Base-by-base conservation (phyloP, 2,113 vertebrate species). In the Xiphias gladius region DNA sequence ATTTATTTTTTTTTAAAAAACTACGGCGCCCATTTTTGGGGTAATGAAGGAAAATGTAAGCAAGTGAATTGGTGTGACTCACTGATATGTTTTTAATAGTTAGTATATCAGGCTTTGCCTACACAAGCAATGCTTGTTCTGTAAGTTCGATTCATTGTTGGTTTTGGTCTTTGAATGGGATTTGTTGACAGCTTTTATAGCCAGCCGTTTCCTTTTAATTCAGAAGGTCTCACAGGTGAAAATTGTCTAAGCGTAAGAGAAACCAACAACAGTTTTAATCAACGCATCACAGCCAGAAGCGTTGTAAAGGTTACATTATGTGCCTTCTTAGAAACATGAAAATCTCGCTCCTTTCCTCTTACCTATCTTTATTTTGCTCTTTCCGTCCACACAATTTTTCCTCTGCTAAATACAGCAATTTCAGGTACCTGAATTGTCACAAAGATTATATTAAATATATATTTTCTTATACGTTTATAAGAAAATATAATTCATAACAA, bases 301-400 rank as follows among this genome's bases (percentile, higher is more conserved):
- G 4, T 11, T 69, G 63, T 54, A 35, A 78, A 71, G n/a, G 76
- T 37, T 77, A 65, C 77, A 76, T 68, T 62, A 19, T 80, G 68
- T 76, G 67, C 65, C 75, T 82, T 75, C 61, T 19, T 30, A 28
- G 73, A 41, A 76, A 65, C 64, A 58, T 52, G 6, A 62, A 75
- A 65, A 68, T 77, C 19, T 28, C 20, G 26, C 17, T 37, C 19
- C 69, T 52, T 39, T 55, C 65, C 30, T 48, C 28, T 58, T 64
- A 41, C 76, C 12, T 16, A 41, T 57, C 39, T 32, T n/a, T 74
- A 61, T 32, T 73, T 67, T 10, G 50, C 79, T 68, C 76, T 66
- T 30, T 32, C 41, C 75, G 52, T 58, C 50, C n/a, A 16, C 76
- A 37, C 26, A 71, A 50, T 69, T 66, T 41, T 61, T 73, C 43